These are phyloP conservation scores for Brassicogethes aeneus DNA, from an alignment of 2,888 invertebrate species.

Conservation along the genomic window DNA sequence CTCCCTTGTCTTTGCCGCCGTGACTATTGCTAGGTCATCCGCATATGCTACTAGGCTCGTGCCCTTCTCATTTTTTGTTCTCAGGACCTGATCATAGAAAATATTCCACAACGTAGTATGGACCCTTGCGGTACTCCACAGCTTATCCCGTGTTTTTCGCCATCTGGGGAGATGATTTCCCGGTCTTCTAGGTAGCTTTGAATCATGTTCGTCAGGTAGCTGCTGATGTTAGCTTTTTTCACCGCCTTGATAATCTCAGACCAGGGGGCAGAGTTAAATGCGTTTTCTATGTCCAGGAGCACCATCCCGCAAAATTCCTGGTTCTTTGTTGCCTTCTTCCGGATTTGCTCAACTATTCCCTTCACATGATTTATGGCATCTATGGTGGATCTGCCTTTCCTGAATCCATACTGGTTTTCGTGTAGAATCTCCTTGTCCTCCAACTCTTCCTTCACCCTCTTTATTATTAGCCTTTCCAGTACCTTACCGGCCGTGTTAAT, in stretches of 20 bases:
- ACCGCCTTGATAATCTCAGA: background rate
- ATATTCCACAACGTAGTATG: too few relatives aligned
- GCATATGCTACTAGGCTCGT: conserved; percentile 20
- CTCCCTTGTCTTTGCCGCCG: too few relatives aligned
- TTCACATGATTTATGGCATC: too few relatives aligned
- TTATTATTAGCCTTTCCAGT: too few relatives aligned
- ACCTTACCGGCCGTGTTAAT: background rate
- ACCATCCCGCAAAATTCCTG: too few relatives aligned
- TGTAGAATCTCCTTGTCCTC: too few relatives aligned
- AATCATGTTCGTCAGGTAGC: background rate
- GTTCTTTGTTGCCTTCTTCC: too few relatives aligned
- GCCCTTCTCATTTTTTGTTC: too few relatives aligned
- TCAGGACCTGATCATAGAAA: conserved; percentile 14
- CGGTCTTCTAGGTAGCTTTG: background rate
- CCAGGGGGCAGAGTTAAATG: conserved; percentile 3
- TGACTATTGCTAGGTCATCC: too few relatives aligned
- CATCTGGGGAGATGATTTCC: background rate
- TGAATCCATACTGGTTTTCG: too few relatives aligned
- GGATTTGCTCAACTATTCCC: too few relatives aligned
- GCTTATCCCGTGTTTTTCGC: background rate
- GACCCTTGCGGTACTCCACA: too few relatives aligned
- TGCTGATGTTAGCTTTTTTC: background rate
- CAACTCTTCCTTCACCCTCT: background rate
- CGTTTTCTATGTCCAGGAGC: background rate
- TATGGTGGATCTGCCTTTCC: background rate